Evolutionary conservation across 2,888 invertebrate genomes (phyloP).

Genomic region (Junonia oenone): DNA sequence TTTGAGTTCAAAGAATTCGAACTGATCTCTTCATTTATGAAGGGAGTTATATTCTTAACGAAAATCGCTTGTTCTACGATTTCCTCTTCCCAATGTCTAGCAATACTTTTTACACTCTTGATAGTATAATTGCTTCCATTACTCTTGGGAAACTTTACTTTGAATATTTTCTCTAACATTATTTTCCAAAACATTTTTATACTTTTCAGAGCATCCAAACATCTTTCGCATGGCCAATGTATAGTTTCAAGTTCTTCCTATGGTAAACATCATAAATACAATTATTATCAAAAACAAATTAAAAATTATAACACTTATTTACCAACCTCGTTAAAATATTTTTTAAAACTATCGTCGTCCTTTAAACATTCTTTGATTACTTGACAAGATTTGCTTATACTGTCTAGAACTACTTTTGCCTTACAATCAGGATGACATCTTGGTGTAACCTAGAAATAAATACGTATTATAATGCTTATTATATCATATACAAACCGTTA

Average conservation of each 20-base stretch:
- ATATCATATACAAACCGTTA: too few relatives aligned
- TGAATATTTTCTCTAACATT: constrained; percentile 58
- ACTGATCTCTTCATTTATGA: constrained; percentile 20
- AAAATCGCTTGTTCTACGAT: constrained; percentile 51
- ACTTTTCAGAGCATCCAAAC: constrained; percentile 61
- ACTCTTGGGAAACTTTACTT: constrained; percentile 41
- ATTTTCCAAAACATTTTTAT: constrained; percentile 71
- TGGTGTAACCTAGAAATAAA: constrained; percentile 45
- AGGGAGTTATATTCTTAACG: constrained; percentile 44
- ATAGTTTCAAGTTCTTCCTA: constrained; percentile 67
- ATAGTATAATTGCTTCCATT: constrained; percentile 30
- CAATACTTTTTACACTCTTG: constrained; percentile 46
- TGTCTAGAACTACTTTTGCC: constrained; percentile 59
- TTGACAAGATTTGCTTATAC: constrained; percentile 55
- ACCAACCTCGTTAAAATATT: constrained; percentile 61
- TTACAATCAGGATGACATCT: constrained; percentile 63
- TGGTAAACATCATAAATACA: too few relatives aligned
- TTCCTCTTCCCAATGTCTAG: constrained; percentile 55
- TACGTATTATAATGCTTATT: too few relatives aligned
- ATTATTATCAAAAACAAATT: too few relatives aligned
- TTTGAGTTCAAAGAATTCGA: background rate
- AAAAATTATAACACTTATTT: background rate
- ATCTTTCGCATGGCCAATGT: constrained; percentile 67
- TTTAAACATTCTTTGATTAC: constrained; percentile 56
- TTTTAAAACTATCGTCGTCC: constrained; percentile 47